These are phyloP conservation scores for Sinodicranocentrus sp. DNA, from an alignment of 2,888 invertebrate genomes.

Conservation along the genomic window DNA sequence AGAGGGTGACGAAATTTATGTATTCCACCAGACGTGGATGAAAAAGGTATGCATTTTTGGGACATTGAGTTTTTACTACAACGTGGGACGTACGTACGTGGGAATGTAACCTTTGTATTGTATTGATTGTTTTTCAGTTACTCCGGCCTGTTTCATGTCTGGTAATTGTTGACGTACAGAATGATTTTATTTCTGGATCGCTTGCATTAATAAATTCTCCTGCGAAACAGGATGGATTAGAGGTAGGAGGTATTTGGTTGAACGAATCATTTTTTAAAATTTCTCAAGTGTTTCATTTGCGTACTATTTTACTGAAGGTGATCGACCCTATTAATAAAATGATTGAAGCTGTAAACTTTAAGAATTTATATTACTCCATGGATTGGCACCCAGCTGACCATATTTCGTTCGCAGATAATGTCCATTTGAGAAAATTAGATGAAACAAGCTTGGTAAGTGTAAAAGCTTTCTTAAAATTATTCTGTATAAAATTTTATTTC, in stretches of 20 bases:
- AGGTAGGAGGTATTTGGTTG: slow-evolving; percentile 80
- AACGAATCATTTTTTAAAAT: no score
- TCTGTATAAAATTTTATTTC: no score
- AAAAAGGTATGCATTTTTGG: slow-evolving; percentile 83
- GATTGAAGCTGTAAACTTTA: slow-evolving; percentile 89
- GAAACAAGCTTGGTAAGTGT: slow-evolving; percentile 81
- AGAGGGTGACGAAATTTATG: slow-evolving; percentile 85
- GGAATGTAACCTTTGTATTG: no score
- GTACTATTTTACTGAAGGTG: no score
- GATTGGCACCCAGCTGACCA: slow-evolving; percentile 99
- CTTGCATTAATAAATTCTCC: slow-evolving; percentile 95
- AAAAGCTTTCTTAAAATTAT: no score
- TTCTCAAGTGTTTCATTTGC: no score
- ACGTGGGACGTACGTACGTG: no score
- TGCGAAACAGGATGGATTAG: slow-evolving; percentile 92
- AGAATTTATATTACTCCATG: slow-evolving; percentile 93
- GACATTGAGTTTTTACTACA: no score
- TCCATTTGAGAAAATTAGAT: slow-evolving; percentile 87
- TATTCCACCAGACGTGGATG: slow-evolving; percentile 95
- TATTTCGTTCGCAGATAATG: slow-evolving; percentile 97
- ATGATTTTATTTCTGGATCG: slow-evolving; percentile 97
- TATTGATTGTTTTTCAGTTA: neutral
- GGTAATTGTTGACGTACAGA: slow-evolving; percentile 97
- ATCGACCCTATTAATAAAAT: slow-evolving; percentile 94
- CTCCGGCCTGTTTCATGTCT: slow-evolving; percentile 83